phyloP scores from a whole-genome alignment of 2,888 invertebrate species.

The Plagodis pulveraria region DNA sequence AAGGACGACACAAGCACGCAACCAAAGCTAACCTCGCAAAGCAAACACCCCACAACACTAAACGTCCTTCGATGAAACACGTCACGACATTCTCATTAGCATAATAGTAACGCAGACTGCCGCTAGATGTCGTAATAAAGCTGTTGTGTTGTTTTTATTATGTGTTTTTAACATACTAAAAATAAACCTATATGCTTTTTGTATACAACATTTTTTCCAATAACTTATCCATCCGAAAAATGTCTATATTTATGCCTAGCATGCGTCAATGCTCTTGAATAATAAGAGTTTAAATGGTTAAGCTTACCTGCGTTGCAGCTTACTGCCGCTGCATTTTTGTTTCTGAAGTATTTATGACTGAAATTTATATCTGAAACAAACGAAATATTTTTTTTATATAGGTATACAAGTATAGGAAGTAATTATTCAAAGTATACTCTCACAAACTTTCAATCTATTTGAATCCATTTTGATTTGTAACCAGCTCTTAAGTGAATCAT shows the following conservation, averaged over 20 bases:
- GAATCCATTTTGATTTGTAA: too few species aligned
- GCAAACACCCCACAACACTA: neutral
- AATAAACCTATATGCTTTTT: too few species aligned
- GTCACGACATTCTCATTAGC: slow-evolving; percentile 52
- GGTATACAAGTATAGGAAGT: too few species aligned
- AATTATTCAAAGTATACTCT: too few species aligned
- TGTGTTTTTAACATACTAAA: too few species aligned
- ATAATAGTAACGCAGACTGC: slow-evolving; percentile 44
- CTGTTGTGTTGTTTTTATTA: neutral
- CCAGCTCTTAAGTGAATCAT: too few species aligned
- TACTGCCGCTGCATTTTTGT: slow-evolving; percentile 78
- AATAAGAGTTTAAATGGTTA: neutral
- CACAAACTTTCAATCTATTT: too few species aligned
- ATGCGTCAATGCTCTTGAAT: neutral
- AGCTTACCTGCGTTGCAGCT: slow-evolving; percentile 74
- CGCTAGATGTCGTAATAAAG: slow-evolving; percentile 61
- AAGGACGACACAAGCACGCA: slow-evolving; percentile 23
- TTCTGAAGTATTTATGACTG: slow-evolving; percentile 35
- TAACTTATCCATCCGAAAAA: too few species aligned
- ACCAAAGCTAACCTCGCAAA: neutral
- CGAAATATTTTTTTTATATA: slow-evolving; percentile 5
- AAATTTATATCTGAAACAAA: slow-evolving; percentile 56
- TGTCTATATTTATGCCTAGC: too few species aligned
- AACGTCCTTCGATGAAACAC: neutral
- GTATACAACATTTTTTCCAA: too few species aligned